Base-by-base conservation (phyloP, 2,113 vertebrate species). In the Eretmodus cyanostictus region DNA sequence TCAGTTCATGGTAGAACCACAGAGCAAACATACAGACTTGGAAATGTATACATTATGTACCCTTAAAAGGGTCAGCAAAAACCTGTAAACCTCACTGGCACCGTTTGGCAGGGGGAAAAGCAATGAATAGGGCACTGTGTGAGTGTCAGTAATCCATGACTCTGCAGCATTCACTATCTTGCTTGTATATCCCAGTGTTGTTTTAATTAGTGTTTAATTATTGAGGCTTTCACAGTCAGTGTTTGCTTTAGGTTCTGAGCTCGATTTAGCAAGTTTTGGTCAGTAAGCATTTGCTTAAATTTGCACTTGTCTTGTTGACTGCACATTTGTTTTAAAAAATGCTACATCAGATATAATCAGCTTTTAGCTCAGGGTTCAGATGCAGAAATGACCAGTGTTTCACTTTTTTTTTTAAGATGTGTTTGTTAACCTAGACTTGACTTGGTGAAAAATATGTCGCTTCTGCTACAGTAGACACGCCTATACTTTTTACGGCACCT, bases 191-290 rank as follows among this genome's bases (percentile, higher is more conserved):
- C 85, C 80, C 59, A 38, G 82, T 91, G 90, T 92, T 90, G 90
- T 93, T 95, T 93, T 95, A 93, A 96, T 95, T 94, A 95, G 91
- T 86, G 86, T 87, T 95, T 90, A 95, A 94, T 96, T 95, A 95
- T 93, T 92, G 94, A 91, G 89, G 92, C 88, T 93, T 93, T 93
- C 85, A 80, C 87, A 49, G 89, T 61, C 68, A 81, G 76, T 92
- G 82, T 95, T 92, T 85, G 91, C 80, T 92, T 93, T 91, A 47
- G 90, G 82, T 87, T 89, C 73, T 68, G 29, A 49, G 68, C 83
- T 91, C 78, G 12, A 54, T 95, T 86, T 82, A 71, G 53, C 54
- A 59, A 57, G 71, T 53, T 84, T 53, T 66, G 59, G 82, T 24
- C 34, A 76, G 19, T 22, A 34, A 19, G 61, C 17, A 6, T 49